Evolutionary conservation across 2,888 invertebrate species (phyloP).

Genomic region (Empis stercorea): DNA sequence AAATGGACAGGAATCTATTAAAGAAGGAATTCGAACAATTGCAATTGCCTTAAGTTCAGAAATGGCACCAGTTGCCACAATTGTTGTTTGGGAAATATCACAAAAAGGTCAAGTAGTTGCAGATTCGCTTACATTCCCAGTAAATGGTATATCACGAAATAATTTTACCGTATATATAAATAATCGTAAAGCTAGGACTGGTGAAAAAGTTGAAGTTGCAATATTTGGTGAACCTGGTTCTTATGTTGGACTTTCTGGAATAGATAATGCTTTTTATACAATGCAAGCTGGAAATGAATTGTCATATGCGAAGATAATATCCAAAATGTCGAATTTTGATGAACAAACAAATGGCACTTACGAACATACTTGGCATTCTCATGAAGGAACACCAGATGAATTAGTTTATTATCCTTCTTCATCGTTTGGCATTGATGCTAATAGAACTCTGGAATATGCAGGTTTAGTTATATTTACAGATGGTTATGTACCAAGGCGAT

Average conservation of each 20-base stretch:
- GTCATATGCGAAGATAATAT: conserved; percentile 72
- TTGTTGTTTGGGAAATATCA: conserved; percentile 77
- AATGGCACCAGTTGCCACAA: conserved; percentile 86
- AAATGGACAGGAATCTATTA: conserved; percentile 74
- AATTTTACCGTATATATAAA: conserved; percentile 81
- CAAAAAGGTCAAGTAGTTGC: conserved; percentile 74
- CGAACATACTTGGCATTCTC: conserved; percentile 71
- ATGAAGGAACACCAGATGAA: conserved; percentile 69
- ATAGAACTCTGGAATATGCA: conserved; percentile 82
- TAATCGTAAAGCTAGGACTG: conserved; percentile 85
- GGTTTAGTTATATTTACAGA: conserved; percentile 87
- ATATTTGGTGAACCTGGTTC: conserved; percentile 90
- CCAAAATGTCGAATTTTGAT: conserved; percentile 79
- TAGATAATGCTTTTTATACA: conserved; percentile 78
- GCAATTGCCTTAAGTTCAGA: conserved; percentile 71
- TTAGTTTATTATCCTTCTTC: conserved; percentile 78
- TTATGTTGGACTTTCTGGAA: conserved; percentile 82
- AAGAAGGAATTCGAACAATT: conserved; percentile 61
- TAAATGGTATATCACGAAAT: conserved; percentile 87
- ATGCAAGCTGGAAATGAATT: conserved; percentile 90
- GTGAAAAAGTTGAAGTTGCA: conserved; percentile 85
- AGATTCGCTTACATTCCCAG: conserved; percentile 91
- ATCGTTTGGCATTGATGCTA: conserved; percentile 85
- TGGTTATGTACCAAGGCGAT: conserved; percentile 58
- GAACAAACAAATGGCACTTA: conserved; percentile 76